Evolutionary conservation across 2,797 vertebrate genomes (phyloP).

Genomic region (Benthosema pterotum): DNA sequence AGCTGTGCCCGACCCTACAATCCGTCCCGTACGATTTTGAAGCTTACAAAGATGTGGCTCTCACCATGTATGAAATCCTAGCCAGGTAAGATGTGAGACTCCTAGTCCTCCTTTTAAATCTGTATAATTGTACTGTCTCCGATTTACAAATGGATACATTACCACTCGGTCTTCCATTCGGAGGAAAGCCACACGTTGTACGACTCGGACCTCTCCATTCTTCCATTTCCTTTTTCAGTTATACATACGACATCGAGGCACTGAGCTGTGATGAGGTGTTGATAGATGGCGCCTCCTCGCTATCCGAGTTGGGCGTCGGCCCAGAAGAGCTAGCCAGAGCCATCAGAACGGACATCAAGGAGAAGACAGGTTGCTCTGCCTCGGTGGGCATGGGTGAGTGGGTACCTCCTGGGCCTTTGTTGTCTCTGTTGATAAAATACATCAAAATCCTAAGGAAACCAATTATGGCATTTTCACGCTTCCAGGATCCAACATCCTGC

Average conservation of each 20-base stretch:
- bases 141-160: no score
- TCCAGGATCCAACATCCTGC: slow-evolving; percentile 95
- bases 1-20: slow-evolving; percentile 90
- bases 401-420: background rate
- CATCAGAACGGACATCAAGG: slow-evolving; percentile 89
- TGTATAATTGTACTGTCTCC: background rate
- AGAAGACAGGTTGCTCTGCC: slow-evolving; percentile 91
- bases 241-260: slow-evolving; percentile 95
- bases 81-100: slow-evolving; percentile 83
- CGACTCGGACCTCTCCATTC: background rate
- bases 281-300: slow-evolving; percentile 89
- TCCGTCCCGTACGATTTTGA: slow-evolving; percentile 94
- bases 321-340: slow-evolving; percentile 88
- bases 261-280: slow-evolving; percentile 98
- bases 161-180: no score
- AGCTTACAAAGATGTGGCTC: slow-evolving; percentile 93
- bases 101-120: background rate
- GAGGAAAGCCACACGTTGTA: background rate
- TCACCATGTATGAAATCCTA: slow-evolving; percentile 90
- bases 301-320: slow-evolving; percentile 85
- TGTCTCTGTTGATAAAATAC: background rate
- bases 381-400: slow-evolving; percentile 95
- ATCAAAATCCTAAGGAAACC: slow-evolving; percentile 16
- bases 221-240: slow-evolving; percentile 78
- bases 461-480: slow-evolving; percentile 25